Conservation (phyloP, 2,888 invertebrate genomes). For the Phengaris arion region DNA sequence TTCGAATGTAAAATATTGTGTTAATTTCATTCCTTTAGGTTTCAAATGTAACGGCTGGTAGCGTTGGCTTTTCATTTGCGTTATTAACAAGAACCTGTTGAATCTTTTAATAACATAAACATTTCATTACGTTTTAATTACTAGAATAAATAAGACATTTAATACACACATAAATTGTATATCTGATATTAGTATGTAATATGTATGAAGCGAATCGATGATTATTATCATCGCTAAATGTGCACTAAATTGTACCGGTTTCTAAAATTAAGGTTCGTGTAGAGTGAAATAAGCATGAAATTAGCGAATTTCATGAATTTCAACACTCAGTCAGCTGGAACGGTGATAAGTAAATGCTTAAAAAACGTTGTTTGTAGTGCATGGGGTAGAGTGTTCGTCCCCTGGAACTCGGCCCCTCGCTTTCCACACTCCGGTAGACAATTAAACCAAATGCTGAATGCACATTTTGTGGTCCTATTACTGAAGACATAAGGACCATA, state of each 20-base stretch:
- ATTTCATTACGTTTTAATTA: conserved; percentile 5
- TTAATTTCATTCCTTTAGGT: not conserved
- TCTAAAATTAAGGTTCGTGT: conserved; percentile 6
- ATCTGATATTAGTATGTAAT: not conserved
- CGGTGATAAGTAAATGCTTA: conserved; percentile 56
- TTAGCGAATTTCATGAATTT: conserved; percentile 26
- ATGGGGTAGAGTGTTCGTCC: conserved; percentile 57
- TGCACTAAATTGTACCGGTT: not conserved
- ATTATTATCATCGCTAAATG: not conserved
- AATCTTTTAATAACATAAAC: not conserved
- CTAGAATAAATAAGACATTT: not conserved
- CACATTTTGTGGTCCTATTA: conserved; percentile 43
- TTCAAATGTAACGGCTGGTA: conserved; percentile 26
- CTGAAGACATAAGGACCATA: conserved; percentile 49
- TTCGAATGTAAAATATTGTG: not conserved
- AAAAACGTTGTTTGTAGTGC: conserved; percentile 58
- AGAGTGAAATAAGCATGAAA: conserved; percentile 1
- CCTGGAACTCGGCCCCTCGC: conserved; percentile 66
- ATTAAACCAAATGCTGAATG: conserved; percentile 48
- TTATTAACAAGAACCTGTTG: conserved; percentile 3
- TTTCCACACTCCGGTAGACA: conserved; percentile 65
- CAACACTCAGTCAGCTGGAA: conserved; percentile 51
- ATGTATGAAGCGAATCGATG: not conserved
- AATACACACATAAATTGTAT: not conserved
- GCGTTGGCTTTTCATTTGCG: not conserved